Evolutionary conservation across 2,888 invertebrate species (phyloP).

Genomic region (Saturnia pavonia): DNA sequence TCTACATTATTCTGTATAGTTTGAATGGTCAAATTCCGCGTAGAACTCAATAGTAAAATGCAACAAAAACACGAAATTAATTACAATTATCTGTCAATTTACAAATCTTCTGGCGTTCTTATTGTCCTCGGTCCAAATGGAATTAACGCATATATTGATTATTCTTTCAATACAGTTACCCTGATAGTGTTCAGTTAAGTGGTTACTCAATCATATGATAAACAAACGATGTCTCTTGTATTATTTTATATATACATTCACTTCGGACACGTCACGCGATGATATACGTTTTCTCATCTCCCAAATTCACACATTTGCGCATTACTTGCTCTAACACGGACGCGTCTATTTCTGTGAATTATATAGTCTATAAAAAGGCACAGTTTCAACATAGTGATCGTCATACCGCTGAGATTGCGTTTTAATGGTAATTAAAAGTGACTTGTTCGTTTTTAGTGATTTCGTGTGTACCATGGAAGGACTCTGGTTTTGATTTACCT

Average conservation of each 20-base stretch:
- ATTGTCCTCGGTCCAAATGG: not conserved
- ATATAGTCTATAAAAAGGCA: conserved; percentile 11
- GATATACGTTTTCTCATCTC: conserved; percentile 10
- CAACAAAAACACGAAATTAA: no score
- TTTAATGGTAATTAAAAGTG: conserved; percentile 11
- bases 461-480: not conserved
- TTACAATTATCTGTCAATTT: no score
- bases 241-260: conserved; percentile 12
- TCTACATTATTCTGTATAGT: no score
- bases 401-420: not conserved
- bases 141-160: not conserved
- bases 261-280: conserved; percentile 10
- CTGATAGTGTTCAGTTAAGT: not conserved
- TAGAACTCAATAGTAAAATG: no score
- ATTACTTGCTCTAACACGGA: conserved; percentile 7
- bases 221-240: conserved; percentile 1
- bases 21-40: no score
- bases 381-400: conserved; percentile 6
- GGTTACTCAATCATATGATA: conserved; percentile 5
- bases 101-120: not conserved
- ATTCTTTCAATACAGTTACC: not conserved
- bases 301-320: conserved; percentile 9
- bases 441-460: conserved; percentile 5
- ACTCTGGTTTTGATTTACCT: not conserved
- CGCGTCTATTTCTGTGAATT: conserved; percentile 12